These are phyloP conservation scores for Actinia tenebrosa DNA, from an alignment of 64 coral and sea anemone genomes.

Conservation along the genomic window DNA sequence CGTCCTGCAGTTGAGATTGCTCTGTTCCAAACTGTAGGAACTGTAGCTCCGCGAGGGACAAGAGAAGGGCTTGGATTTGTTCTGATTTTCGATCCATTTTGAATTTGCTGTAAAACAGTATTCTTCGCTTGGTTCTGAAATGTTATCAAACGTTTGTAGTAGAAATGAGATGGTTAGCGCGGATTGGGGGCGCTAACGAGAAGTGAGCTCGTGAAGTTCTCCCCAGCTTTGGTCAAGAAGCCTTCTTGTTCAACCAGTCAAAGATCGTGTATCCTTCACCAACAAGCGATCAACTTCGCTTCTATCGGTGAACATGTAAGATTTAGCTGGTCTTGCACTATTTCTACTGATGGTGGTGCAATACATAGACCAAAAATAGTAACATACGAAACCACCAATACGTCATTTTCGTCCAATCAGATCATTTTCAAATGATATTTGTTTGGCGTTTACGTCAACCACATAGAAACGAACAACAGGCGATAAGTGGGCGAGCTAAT, in stretches of 20 bases:
- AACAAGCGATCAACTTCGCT: background rate
- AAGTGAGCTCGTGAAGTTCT: background rate
- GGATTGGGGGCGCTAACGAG: background rate
- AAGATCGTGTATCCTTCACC: background rate
- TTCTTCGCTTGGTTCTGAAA: background rate
- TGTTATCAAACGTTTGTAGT: slow-evolving; percentile 26
- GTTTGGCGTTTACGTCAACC: background rate
- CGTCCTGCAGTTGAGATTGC: background rate
- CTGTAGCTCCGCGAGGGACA: background rate
- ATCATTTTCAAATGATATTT: background rate
- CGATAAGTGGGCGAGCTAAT: background rate
- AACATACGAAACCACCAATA: background rate
- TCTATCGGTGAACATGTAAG: background rate
- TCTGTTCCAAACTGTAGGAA: background rate
- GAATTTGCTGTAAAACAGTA: background rate
- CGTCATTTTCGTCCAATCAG: slow-evolving; percentile 13
- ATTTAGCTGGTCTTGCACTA: slow-evolving; percentile 24
- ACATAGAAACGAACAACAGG: background rate
- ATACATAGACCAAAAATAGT: slow-evolving; percentile 32
- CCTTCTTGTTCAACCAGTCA: background rate
- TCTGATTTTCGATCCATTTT: slow-evolving; percentile 14
- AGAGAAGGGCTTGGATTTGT: background rate
- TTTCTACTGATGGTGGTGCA: slow-evolving; percentile 55
- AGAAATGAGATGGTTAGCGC: slow-evolving; percentile 23
- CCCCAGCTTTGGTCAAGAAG: slow-evolving; percentile 25